A percentile compares a stretch with the other conserved stretches of the same genome.
phyloP scores from a whole-genome alignment of 1,140 invertebrate genomes.

The Epicauta chinensis region DNA sequence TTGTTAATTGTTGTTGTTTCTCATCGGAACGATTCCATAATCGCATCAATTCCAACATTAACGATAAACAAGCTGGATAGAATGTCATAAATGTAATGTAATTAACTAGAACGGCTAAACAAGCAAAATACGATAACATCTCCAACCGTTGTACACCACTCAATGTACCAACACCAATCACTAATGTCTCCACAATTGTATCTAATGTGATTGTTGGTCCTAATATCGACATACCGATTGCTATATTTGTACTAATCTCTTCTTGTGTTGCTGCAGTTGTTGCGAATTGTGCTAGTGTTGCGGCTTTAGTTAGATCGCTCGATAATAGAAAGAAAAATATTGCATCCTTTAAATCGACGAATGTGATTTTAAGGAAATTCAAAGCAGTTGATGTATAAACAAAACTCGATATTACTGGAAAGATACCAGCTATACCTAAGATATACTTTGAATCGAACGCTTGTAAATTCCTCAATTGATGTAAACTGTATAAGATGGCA shows the following conservation, averaged over 20 bases:
- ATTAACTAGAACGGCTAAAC: conserved; percentile 32
- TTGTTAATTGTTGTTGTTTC: conserved; percentile 20
- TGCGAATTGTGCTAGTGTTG: conserved; percentile 63
- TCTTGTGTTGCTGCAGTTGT: conserved; percentile 56
- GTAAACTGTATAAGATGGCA: conserved; percentile 86
- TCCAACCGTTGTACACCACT: conserved; percentile 46
- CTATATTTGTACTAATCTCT: conserved; percentile 59
- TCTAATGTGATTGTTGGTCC: conserved; percentile 71
- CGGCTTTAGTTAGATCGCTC: conserved; percentile 69
- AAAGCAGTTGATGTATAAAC: conserved; percentile 30
- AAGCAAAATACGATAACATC: conserved; percentile 32
- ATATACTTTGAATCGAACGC: conserved; percentile 90
- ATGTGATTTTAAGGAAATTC: conserved; percentile 28
- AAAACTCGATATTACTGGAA: conserved; percentile 77
- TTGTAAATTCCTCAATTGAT: conserved; percentile 87
- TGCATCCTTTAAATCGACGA: conserved; percentile 30
- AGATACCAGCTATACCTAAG: conserved; percentile 77
- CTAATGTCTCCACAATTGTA: conserved; percentile 66
- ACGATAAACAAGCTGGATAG: conserved; percentile 32
- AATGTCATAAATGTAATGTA: conserved; percentile 36
- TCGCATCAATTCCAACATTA: conserved; percentile 29
- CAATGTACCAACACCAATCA: conserved; percentile 72
- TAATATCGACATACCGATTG: conserved; percentile 63
- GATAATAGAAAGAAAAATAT: conserved; percentile 45
- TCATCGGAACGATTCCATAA: conserved; percentile 28